phyloP scores from a whole-genome alignment of 2,797 vertebrate species.

The Catamblyrhynchus diadema region DNA sequence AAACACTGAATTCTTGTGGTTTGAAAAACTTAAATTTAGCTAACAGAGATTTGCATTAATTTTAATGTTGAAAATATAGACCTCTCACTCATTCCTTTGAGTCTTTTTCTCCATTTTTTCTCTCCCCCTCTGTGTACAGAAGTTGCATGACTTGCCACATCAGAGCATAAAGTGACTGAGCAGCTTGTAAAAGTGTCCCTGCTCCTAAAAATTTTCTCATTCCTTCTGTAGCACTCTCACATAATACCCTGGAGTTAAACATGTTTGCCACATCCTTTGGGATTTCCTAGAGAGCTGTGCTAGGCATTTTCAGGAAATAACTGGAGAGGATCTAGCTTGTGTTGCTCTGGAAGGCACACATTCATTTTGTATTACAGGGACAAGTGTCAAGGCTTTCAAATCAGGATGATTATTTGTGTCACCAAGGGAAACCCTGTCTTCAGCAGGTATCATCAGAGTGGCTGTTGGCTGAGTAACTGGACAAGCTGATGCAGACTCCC shows the following conservation, averaged over 20 bases:
- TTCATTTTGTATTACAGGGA: background rate
- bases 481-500: background rate
- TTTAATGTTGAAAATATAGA: background rate
- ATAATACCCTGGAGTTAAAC: background rate
- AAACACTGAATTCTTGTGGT: background rate
- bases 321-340: background rate
- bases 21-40: background rate
- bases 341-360: background rate
- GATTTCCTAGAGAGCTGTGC: background rate
- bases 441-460: background rate
- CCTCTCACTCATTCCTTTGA: background rate
- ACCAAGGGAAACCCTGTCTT: background rate
- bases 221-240: background rate
- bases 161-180: background rate
- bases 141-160: background rate
- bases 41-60: background rate
- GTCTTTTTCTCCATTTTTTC: background rate
- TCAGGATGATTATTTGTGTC: background rate
- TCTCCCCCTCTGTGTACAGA: background rate
- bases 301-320: background rate
- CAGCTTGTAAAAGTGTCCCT: background rate
- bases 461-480: background rate
- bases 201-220: background rate
- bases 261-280: background rate
- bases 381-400: conserved; percentile 5